Evolutionary conservation across 2,113 vertebrate species (phyloP), one percentile per base, ranked within the genome.

Genomic region (Jaculus jaculus): DNA sequence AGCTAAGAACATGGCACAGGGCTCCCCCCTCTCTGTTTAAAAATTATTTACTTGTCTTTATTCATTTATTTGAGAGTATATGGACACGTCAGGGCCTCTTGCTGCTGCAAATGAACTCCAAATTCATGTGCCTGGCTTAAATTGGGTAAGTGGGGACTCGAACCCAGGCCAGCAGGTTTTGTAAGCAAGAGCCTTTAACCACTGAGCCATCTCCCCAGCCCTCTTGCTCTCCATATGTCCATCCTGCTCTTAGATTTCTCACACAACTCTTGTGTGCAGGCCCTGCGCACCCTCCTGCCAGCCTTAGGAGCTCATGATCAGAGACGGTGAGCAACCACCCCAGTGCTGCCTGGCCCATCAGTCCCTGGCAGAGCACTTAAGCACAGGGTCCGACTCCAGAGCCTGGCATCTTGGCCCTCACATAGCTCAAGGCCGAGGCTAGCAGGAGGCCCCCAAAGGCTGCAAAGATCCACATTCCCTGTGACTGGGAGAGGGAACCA

Each of bases 271-370:
- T 15, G 0, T 26, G 74, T n/a, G 47, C 11, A 5, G 90, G 15
- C 34, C 3, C 34, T 18, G 15, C n/a, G 60, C 34, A 28, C 2
- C 75, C 75, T 1, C 71, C 78, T 5, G 0, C 28, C 3, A 1
- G 60, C 39, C 18, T 37, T 7, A 47, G 42, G 42, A 47, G 42
- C 42, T 47, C 42, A 47, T 47, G 42, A 47, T 47, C 42, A 47
- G 42, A 47, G 42, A 47, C 8, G 42, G 42, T 5, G 8, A 24
- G 54, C 77, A 5, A 2, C 42, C 65, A 32, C 30, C 66, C 63
- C 60, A 32, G 30, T 80, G 65, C 81, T 54, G 71, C 84, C 37
- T 71, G 61, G 90, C 71, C 16, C 2, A 24, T 1, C 54, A 9
- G 78, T 47, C 68, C 65, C 42, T 7, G 73, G 58, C 78, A 16